Base-by-base conservation (phyloP, 2,113 vertebrate species). In the Sceloporus tristichus region DNA sequence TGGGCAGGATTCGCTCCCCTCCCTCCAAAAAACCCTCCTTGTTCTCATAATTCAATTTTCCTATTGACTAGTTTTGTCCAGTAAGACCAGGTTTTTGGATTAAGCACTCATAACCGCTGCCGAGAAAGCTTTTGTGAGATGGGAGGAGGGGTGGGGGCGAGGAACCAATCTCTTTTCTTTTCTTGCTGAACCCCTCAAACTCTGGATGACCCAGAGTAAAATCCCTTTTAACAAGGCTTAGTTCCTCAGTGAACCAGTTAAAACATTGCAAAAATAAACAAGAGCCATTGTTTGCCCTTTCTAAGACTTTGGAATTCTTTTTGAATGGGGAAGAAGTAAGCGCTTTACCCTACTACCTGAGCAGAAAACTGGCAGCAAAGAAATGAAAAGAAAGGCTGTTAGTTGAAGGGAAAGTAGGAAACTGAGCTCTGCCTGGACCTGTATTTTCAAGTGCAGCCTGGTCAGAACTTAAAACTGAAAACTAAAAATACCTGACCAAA, bases 231-330 rank as follows among this genome's bases (percentile, higher is more conserved):
- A 97, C 93, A 92, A 95, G 95, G 85, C 82, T 95, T 92, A 6
- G 2, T 94, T 94, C 93, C 94, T 94, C 4, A 0, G 88, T 1
- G 0, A 85, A 86, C 89, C 88, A 82, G 92, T 93, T 90, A 94
- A 95, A 95, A 92, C 59, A 40, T 87, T 92, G 85, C 56, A 84
- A 94, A 96, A 96, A 96, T 94, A 96, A 96, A 96, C 96, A 95
- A 34, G 9, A 91, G 76, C 76, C 0, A 0, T 53, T 88, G 53
- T 91, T 90, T 89, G 90, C 85, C 91, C 91, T 92, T 91, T 88
- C 85, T 90, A 82, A 4, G n/a, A 86, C 87, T 90, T 89, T 38
- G 83, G 91, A 89, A 88, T 88, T 90, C 1, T 0, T 74, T 85
- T 94, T 74, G 82, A 91, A 82, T 38, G 0, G 5, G 62, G 82